Evolutionary conservation across 1,140 invertebrate species (phyloP).

Genomic region (Sycophaga agraensis): DNA sequence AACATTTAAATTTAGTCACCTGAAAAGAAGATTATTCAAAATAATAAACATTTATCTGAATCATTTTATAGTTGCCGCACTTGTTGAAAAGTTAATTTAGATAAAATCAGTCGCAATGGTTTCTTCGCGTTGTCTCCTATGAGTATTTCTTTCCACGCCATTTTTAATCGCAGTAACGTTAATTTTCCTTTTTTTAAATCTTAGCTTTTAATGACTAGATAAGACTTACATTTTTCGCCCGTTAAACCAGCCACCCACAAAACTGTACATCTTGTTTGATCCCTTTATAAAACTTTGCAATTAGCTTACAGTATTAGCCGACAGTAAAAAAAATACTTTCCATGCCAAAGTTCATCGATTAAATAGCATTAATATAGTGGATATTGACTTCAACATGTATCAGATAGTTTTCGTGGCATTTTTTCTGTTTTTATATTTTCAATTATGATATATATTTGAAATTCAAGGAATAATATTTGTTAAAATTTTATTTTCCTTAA

Average conservation of each 20-base stretch:
- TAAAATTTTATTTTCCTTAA: no score
- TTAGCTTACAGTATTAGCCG: not conserved
- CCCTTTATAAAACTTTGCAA: slow-evolving; percentile 35
- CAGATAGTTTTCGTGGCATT: no score
- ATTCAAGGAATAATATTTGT: no score
- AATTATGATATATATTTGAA: no score
- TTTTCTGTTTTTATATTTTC: no score
- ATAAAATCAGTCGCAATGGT: slow-evolving; percentile 40
- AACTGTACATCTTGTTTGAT: slow-evolving; percentile 50
- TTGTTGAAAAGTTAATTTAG: slow-evolving; percentile 41
- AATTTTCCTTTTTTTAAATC: slow-evolving; percentile 35
- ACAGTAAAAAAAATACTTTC: slow-evolving; percentile 37
- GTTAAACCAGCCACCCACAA: slow-evolving; percentile 42
- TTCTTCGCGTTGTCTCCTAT: slow-evolving; percentile 27
- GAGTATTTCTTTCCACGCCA: no score
- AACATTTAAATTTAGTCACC: no score
- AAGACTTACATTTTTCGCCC: slow-evolving; percentile 26
- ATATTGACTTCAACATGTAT: no score
- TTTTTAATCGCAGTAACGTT: no score
- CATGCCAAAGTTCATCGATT: slow-evolving; percentile 50
- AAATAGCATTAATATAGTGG: no score
- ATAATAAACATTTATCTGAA: no score
- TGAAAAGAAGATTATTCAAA: no score
- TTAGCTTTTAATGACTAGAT: slow-evolving; percentile 56
- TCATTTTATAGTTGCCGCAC: slow-evolving; percentile 30